Percentiles rank a stretch among this genome's conserved stretches.
Conservation (phyloP, 2,888 invertebrate species). For the Tachina lurida region DNA sequence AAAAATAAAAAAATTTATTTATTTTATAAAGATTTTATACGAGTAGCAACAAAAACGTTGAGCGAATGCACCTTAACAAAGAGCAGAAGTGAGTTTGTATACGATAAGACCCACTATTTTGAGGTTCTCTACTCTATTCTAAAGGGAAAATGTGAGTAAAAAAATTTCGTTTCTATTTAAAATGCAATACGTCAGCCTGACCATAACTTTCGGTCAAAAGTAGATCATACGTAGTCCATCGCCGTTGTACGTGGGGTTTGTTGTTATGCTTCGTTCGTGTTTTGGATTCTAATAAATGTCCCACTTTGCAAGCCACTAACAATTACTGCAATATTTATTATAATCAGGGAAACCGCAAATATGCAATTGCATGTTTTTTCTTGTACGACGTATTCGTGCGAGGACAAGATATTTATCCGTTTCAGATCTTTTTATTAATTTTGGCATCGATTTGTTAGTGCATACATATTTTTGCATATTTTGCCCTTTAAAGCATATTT, state of each 20-base stretch:
- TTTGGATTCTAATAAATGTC: constrained; percentile 59
- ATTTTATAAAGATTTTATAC: neutral
- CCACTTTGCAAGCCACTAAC: constrained; percentile 23
- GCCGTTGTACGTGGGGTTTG: constrained; percentile 32
- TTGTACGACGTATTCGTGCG: too few relatives aligned
- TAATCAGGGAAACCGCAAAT: too few relatives aligned
- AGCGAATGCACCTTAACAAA: constrained; percentile 5
- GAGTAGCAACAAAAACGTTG: constrained; percentile 22
- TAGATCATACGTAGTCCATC: constrained; percentile 48
- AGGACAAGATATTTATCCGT: too few relatives aligned
- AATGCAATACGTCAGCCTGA: constrained; percentile 28
- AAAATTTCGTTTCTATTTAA: constrained; percentile 7
- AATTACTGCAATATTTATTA: constrained; percentile 18
- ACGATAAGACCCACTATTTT: constrained; percentile 36
- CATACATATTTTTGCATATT: too few relatives aligned
- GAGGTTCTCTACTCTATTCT: constrained; percentile 10
- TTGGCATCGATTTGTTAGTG: too few relatives aligned
- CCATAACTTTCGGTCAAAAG: constrained; percentile 58
- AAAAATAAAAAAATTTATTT: neutral
- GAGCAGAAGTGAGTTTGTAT: neutral
- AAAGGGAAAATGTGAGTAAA: constrained; percentile 44
- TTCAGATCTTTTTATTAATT: too few relatives aligned
- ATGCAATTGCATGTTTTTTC: too few relatives aligned
- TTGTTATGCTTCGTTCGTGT: constrained; percentile 46
- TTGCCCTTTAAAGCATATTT: too few relatives aligned